Evolutionary conservation across 2,113 vertebrate species (phyloP), one percentile per base, ranked within the genome.

Genomic region (Scopus umbretta): DNA sequence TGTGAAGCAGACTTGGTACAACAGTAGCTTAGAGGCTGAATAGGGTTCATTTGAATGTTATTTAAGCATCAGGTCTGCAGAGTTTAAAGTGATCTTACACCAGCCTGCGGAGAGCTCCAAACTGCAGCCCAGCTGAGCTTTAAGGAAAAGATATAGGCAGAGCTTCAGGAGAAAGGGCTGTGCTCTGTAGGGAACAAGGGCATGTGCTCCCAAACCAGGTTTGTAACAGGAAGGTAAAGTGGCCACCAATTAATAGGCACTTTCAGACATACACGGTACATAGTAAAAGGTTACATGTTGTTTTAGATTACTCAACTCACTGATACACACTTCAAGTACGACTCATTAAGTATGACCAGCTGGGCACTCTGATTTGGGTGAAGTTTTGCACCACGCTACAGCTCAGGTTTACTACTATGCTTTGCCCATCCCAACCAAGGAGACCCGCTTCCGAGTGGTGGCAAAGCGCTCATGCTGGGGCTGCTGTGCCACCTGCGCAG

Each of bases 401-500:
- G 47, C 52, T 79, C 61, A n/a, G 5, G 20, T 50, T 70, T 53
- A 61, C 7, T 32, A 5, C 6, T 26, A 3, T 5, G 13, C 17
- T 53, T 55, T 66, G 22, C 36, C 62, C 53, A 30, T 23, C 32
- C 34, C 47, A 32, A 0, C 4, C 27, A 19, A n/a, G 55, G 52
- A 79, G 11, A 50, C 3, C 1, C 1, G 0, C 27, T 58, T 42
- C 25, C 2, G 3, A 80, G 25, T 34, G 36, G 34, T 0, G 0
- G 45, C n/a, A 25, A 68, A 76, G 19, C 86, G n/a, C 7, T 73
- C 0, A 0, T 29, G 49, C 26, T 3, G 2, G 11, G 36, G 62
- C 62, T 61, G 67, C 67, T 38, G 63, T 32, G n/a, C 6, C 34
- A 38, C n/a, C 23, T 32, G 36, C 2, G 3, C 19, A 19, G 38